A percentile compares a stretch with the other conserved stretches of the same genome.
Evolutionary conservation across 2,797 vertebrate species (phyloP).

Genomic region (Fistularia tabacaria): DNA sequence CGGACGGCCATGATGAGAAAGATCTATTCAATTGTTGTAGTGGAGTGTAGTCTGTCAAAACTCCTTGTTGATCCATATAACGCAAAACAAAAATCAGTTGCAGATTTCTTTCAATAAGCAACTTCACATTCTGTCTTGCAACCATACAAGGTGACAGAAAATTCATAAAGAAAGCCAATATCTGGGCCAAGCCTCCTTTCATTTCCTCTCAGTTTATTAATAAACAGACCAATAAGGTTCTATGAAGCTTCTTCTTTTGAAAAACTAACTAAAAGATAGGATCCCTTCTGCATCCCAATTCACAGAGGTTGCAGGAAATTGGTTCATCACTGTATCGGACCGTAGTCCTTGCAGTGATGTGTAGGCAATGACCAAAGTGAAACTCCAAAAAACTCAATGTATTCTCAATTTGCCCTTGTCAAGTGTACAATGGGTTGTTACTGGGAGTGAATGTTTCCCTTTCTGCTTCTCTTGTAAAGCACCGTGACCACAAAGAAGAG

Average conservation of each 20-base stretch:
- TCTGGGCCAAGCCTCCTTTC: conserved; percentile 3
- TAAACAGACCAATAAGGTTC: conserved; percentile 7
- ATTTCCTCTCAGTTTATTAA: conserved; percentile 28
- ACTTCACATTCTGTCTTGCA: not conserved
- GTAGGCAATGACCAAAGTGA: conserved; percentile 14
- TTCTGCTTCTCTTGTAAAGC: conserved; percentile 43
- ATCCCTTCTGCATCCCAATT: conserved; percentile 16
- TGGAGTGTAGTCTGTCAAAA: no score
- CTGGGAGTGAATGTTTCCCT: conserved; percentile 45
- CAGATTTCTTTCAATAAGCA: conserved; percentile 1
- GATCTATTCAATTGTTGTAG: no score
- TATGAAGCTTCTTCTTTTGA: conserved; percentile 6
- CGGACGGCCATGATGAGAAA: no score
- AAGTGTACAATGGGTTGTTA: conserved; percentile 46
- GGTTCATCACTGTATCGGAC: conserved; percentile 27
- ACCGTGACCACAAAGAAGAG: conserved; percentile 39
- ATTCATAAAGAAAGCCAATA: conserved; percentile 5
- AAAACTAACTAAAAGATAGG: conserved; percentile 11
- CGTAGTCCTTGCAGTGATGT: conserved; percentile 27
- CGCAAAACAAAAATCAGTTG: not conserved
- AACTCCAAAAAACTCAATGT: conserved; percentile 23
- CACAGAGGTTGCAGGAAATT: conserved; percentile 29
- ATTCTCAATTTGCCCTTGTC: conserved; percentile 47
- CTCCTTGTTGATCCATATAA: no score
- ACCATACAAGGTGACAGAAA: no score